Evolutionary conservation across 2,113 vertebrate species (phyloP).

Genomic region (Rostratula benghalensis): DNA sequence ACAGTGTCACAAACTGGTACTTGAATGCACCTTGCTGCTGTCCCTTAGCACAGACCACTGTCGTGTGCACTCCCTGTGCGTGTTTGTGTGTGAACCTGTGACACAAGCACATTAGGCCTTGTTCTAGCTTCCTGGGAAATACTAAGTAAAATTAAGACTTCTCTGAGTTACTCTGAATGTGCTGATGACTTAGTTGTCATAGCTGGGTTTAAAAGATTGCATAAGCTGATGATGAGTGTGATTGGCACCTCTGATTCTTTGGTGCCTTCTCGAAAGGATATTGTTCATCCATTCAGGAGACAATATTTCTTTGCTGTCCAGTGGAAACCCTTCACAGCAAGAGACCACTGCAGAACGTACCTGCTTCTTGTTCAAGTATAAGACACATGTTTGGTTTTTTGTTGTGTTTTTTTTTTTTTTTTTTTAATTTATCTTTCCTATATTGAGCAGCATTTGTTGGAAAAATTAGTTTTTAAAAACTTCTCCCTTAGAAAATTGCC

Average conservation of each 20-base stretch:
- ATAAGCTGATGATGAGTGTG: not conserved
- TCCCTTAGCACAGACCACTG: not conserved
- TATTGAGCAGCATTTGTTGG: not conserved
- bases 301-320: not conserved
- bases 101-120: not conserved
- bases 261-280: not conserved
- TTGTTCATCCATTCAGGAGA: not conserved
- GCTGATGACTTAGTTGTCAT: not conserved
- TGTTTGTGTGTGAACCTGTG: not conserved
- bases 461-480: not conserved
- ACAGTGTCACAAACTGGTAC: not conserved
- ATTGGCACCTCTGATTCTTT: not conserved
- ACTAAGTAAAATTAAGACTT: not conserved
- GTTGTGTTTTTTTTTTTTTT: not conserved
- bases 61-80: fast-evolving
- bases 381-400: no score
- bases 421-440: not conserved
- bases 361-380: not conserved
- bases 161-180: not conserved
- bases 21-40: not conserved
- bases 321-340: not conserved
- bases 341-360: not conserved
- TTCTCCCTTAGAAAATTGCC: not conserved
- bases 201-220: not conserved
- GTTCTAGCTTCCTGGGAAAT: not conserved